These are phyloP conservation scores for Zosterops lateralis DNA, from an alignment of 2,113 vertebrate genomes.

Conservation along the genomic window DNA sequence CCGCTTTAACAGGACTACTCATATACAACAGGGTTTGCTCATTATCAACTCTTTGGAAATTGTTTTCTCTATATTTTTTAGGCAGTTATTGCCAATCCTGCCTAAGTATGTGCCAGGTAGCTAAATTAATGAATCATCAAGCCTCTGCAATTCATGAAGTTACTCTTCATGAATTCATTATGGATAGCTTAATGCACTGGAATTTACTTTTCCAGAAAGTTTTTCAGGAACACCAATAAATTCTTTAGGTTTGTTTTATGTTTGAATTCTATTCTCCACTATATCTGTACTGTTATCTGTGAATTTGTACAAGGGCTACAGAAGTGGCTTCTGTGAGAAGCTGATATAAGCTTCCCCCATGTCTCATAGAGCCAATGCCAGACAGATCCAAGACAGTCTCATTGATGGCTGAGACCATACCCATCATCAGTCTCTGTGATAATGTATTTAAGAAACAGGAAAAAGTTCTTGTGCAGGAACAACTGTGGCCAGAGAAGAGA, in stretches of 20 bases:
- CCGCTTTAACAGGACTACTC: background rate
- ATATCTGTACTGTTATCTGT: background rate
- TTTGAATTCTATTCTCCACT: background rate
- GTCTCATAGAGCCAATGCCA: background rate
- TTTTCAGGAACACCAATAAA: background rate
- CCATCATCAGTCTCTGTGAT: background rate
- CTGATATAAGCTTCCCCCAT: background rate
- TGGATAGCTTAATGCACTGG: background rate
- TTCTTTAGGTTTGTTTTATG: background rate
- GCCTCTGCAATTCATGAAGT: background rate
- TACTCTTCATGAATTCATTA: background rate
- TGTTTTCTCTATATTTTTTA: background rate
- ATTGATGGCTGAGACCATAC: fast-evolving
- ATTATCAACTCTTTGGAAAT: background rate
- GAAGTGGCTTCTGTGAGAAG: background rate
- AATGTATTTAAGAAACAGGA: background rate
- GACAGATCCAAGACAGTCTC: fast-evolving
- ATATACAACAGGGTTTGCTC: background rate
- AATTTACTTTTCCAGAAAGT: background rate
- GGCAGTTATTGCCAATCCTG: background rate
- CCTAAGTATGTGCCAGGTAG: background rate
- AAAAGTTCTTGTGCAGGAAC: background rate
- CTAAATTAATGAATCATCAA: background rate
- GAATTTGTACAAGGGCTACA: background rate
- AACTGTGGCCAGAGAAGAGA: background rate